phyloP scores from a whole-genome alignment of 2,113 vertebrate genomes.

The Rousettus leschenaultii region DNA sequence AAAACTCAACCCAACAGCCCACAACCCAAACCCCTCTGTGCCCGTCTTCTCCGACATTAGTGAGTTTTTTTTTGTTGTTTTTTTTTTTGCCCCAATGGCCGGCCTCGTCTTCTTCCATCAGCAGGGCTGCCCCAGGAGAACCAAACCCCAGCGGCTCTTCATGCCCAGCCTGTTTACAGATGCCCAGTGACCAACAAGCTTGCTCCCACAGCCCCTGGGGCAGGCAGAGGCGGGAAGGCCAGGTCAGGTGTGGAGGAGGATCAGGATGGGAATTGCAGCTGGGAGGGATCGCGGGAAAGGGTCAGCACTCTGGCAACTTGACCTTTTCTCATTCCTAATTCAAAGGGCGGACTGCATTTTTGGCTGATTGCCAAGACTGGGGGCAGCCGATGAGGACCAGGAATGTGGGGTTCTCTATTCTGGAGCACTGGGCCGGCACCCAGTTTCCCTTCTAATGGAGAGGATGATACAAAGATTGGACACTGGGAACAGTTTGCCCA shows the following conservation, averaged over 20 bases:
- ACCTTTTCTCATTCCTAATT: background rate
- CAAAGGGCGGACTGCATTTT: background rate
- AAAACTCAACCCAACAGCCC: conserved; percentile 21
- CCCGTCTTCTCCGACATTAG: background rate
- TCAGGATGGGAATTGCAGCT: background rate
- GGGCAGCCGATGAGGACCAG: background rate
- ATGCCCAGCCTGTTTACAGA: background rate
- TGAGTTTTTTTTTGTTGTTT: no score
- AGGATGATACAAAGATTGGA: background rate
- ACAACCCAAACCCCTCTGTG: background rate
- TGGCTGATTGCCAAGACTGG: background rate
- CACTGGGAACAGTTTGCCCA: background rate
- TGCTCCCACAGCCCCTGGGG: background rate
- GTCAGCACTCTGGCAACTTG: background rate
- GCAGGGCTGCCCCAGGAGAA: background rate
- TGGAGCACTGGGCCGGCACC: background rate
- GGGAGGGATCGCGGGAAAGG: background rate
- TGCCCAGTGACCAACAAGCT: conserved; percentile 1
- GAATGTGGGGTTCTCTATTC: background rate
- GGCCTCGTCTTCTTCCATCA: background rate
- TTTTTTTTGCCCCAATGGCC: background rate
- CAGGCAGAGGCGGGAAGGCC: background rate
- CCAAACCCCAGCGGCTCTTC: background rate
- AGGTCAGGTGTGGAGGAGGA: background rate
- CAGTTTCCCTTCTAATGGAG: background rate